Conservation (phyloP, 1,140 invertebrate genomes). For the Achroia grisella region DNA sequence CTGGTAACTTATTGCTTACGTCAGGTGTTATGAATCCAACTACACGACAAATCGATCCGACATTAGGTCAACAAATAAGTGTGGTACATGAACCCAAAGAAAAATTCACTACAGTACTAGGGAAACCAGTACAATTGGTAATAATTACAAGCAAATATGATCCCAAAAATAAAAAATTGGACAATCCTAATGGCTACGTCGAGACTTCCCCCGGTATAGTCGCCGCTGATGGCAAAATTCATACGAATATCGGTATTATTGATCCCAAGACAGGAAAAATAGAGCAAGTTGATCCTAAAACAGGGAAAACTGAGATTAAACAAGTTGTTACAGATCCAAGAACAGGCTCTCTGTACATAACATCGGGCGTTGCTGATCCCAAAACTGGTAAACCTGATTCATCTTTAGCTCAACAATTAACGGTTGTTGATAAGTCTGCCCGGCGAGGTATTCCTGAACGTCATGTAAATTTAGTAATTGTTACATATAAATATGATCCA, state of each 20-base stretch:
- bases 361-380: constrained; percentile 56
- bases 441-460: constrained; percentile 16
- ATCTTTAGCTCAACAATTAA: constrained; percentile 72
- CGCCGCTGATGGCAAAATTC: constrained; percentile 67
- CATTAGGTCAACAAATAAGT: constrained; percentile 72
- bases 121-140: constrained; percentile 71
- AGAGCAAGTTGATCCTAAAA: constrained; percentile 67
- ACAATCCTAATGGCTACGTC: constrained; percentile 71
- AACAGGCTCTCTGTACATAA: constrained; percentile 58
- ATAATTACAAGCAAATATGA: constrained; percentile 75
- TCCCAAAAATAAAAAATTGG: constrained; percentile 73
- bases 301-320: constrained; percentile 70
- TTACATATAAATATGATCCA: constrained; percentile 59
- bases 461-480: constrained; percentile 72
- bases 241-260: constrained; percentile 74
- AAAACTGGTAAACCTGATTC: constrained; percentile 63
- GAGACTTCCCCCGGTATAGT: constrained; percentile 71
- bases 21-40: constrained; percentile 78
- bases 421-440: constrained; percentile 75
- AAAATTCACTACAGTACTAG: constrained; percentile 46
- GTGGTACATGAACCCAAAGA: constrained; percentile 69
- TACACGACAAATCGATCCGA: constrained; percentile 74
- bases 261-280: constrained; percentile 74
- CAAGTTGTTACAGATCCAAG: constrained; percentile 71
- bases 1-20: constrained; percentile 75